These are phyloP conservation scores for Ornithorhynchus anatinus DNA, from an alignment of 2,113 vertebrate species.

Conservation along the genomic window DNA sequence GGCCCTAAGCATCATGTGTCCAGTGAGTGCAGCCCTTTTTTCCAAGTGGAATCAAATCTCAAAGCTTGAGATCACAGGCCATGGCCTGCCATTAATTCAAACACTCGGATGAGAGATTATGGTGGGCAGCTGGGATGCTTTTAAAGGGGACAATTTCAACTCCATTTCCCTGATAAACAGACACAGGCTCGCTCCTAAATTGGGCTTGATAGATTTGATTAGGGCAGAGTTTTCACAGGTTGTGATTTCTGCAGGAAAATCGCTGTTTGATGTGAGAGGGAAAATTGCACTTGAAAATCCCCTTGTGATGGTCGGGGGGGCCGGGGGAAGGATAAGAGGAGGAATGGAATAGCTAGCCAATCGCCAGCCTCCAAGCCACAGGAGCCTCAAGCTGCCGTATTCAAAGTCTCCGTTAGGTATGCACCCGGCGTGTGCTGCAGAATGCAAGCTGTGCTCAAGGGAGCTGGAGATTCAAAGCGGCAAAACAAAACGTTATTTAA, in stretches of 20 bases:
- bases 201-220: constrained; percentile 74
- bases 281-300: constrained; percentile 60
- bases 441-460: neutral
- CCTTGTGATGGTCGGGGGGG: too few species aligned
- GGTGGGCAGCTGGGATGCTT: constrained; percentile 64
- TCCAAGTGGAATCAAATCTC: constrained; percentile 72
- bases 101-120: constrained; percentile 59
- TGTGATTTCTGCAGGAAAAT: constrained; percentile 67
- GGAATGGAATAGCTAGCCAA: constrained; percentile 50
- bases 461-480: constrained; percentile 53
- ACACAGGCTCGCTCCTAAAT: constrained; percentile 60
- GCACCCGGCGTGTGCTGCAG: neutral
- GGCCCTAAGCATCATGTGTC: constrained; percentile 50
- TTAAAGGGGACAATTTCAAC: constrained; percentile 73
- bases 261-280: constrained; percentile 41
- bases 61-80: constrained; percentile 62
- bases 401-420: constrained; percentile 55
- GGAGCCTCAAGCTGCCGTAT: constrained; percentile 55
- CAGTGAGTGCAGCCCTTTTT: constrained; percentile 77
- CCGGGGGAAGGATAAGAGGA: constrained; percentile 20
- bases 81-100: constrained; percentile 68
- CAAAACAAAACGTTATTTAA: constrained; percentile 62
- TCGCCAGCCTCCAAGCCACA: constrained; percentile 53
- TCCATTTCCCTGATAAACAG: constrained; percentile 76
- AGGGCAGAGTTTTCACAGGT: constrained; percentile 71